These are phyloP conservation scores for Cyanocitta stelleri DNA, from an alignment of 2,113 vertebrate species.

Conservation along the genomic window DNA sequence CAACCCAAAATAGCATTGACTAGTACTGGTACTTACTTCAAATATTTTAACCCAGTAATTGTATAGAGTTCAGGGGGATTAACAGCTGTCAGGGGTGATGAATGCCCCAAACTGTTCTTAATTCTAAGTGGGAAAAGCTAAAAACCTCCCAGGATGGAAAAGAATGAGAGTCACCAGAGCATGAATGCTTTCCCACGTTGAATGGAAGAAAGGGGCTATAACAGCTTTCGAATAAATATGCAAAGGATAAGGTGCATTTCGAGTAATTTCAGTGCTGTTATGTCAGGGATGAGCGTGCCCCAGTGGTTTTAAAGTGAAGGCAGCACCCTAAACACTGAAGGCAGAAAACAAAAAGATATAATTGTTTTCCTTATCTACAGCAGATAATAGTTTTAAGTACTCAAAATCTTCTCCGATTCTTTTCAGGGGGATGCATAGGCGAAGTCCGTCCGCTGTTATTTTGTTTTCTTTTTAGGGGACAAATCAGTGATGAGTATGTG, in stretches of 20 bases:
- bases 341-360: background rate
- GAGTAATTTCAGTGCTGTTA: background rate
- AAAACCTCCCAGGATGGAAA: background rate
- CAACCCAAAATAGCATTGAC: background rate
- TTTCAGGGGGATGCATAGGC: background rate
- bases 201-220: background rate
- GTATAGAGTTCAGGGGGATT: background rate
- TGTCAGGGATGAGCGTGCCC: background rate
- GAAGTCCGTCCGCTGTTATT: background rate
- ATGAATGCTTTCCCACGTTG: background rate
- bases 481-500: background rate
- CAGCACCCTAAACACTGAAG: background rate
- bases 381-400: background rate
- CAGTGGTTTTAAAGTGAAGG: background rate
- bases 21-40: background rate
- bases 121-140: background rate
- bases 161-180: background rate
- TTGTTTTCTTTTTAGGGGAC: background rate
- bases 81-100: background rate
- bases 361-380: background rate
- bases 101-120: background rate
- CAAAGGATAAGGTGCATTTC: background rate
- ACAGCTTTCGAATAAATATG: background rate
- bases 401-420: background rate
- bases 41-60: background rate